phyloP scores from a whole-genome alignment of 1,140 invertebrate genomes.

The Rhagoletis zephyria region DNA sequence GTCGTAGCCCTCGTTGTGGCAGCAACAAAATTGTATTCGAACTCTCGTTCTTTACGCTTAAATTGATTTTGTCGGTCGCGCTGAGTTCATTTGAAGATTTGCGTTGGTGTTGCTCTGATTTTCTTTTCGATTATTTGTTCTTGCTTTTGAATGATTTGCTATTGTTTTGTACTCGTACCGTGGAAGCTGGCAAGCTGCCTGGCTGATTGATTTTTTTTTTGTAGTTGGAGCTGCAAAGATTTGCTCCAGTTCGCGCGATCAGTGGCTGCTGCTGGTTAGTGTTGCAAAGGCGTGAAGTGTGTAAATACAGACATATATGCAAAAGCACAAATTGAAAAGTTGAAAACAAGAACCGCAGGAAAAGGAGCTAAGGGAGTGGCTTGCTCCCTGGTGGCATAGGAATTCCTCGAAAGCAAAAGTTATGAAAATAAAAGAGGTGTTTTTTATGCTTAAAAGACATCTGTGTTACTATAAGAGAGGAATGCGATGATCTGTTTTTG shows the following conservation, averaged over 20 bases:
- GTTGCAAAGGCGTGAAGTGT: background rate
- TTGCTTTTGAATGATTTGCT: background rate
- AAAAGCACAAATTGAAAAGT: background rate
- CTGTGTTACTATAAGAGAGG: too few relatives aligned
- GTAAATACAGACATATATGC: background rate
- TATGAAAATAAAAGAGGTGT: background rate
- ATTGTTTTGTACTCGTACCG: background rate
- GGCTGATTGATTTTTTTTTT: conserved; percentile 1
- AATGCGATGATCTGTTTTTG: too few relatives aligned
- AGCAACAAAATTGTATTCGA: conserved; percentile 24
- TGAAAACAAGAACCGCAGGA: background rate
- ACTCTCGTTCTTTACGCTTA: background rate
- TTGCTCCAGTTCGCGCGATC: conserved; percentile 31
- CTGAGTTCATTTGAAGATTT: background rate
- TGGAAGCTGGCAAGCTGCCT: background rate
- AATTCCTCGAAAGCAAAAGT: background rate
- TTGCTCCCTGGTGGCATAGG: background rate
- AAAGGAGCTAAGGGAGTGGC: background rate
- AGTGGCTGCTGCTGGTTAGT: background rate
- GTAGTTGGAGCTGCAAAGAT: conserved; percentile 1
- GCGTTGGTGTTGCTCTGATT: conserved; percentile 15
- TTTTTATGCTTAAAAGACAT: too few relatives aligned
- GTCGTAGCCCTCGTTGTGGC: conserved; percentile 25
- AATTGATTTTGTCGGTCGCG: background rate
- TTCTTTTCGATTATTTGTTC: background rate